Evolutionary conservation across 2,113 vertebrate species (phyloP).

Genomic region (Garra rufa): DNA sequence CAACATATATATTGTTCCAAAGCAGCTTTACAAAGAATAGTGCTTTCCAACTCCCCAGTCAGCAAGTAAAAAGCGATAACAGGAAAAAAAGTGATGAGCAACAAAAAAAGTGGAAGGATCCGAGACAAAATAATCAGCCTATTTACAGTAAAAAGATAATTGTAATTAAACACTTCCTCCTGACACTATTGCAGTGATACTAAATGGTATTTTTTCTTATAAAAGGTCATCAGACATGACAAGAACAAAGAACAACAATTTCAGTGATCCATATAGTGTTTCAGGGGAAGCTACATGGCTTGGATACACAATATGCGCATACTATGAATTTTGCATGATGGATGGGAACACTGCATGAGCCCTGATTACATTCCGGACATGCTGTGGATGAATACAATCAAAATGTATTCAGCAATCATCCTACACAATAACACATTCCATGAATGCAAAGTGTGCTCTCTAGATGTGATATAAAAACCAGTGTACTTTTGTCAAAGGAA

Average conservation of each 20-base stretch:
- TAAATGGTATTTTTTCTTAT: not conserved
- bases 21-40: not conserved
- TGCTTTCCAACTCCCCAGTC: not conserved
- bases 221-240: not conserved
- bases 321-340: slow-evolving; percentile 32
- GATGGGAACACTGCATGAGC: slow-evolving; percentile 14
- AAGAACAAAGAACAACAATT: not conserved
- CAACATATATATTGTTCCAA: not conserved
- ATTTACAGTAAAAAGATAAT: not conserved
- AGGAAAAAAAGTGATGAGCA: too few species aligned
- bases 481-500: not conserved
- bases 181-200: not conserved
- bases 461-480: not conserved
- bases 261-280: not conserved
- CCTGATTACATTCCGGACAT: slow-evolving; percentile 34
- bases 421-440: not conserved
- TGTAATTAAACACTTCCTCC: too few species aligned
- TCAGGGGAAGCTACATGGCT: not conserved
- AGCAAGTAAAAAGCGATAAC: too few species aligned
- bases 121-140: not conserved
- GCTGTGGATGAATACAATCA: slow-evolving; percentile 14
- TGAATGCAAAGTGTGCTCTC: slow-evolving; percentile 15
- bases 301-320: not conserved
- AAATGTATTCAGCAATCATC: slow-evolving; percentile 15
- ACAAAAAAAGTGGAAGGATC: too few species aligned